Conservation (phyloP, 2,113 vertebrate genomes). For the Xiphophorus maculatus region DNA sequence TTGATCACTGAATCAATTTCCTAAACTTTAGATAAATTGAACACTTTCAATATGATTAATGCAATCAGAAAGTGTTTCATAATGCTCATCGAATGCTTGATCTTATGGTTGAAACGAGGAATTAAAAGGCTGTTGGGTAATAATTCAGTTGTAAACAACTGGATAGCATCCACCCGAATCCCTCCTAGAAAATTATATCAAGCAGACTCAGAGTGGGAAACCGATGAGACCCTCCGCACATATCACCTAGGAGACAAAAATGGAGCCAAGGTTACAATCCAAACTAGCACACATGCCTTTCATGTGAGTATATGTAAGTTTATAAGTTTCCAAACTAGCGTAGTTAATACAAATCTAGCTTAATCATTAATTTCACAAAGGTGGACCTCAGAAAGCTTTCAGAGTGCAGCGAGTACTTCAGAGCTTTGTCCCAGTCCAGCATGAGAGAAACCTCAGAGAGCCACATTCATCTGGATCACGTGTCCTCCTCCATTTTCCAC, state of each 20-base stretch:
- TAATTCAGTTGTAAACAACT: conserved; percentile 11
- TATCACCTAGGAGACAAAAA: conserved; percentile 61
- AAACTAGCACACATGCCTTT: conserved; percentile 76
- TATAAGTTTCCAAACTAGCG: not conserved
- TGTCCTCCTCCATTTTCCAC: conserved; percentile 73
- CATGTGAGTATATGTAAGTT: conserved; percentile 64
- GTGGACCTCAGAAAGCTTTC: conserved; percentile 75
- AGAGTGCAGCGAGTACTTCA: conserved; percentile 77
- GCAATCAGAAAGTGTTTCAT: conserved; percentile 32
- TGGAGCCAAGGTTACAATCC: conserved; percentile 67
- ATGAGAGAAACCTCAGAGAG: conserved; percentile 79
- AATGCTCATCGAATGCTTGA: conserved; percentile 42
- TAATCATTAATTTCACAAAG: conserved; percentile 43
- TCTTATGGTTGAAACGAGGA: conserved; percentile 44
- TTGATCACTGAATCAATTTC: not conserved
- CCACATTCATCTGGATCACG: conserved; percentile 70
- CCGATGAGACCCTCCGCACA: conserved; percentile 55
- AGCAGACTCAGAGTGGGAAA: conserved; percentile 64
- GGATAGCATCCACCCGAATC: conserved; percentile 12
- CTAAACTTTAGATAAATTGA: not conserved
- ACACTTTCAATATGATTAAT: conserved; percentile 45
- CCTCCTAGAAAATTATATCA: not conserved
- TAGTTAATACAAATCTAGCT: not conserved
- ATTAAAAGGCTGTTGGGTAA: conserved; percentile 40
- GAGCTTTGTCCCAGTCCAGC: conserved; percentile 76